Percentiles rank a stretch among this genome's conserved stretches.
phyloP scores from a whole-genome alignment of 1,140 invertebrate species.

The Drosophila subobscura region DNA sequence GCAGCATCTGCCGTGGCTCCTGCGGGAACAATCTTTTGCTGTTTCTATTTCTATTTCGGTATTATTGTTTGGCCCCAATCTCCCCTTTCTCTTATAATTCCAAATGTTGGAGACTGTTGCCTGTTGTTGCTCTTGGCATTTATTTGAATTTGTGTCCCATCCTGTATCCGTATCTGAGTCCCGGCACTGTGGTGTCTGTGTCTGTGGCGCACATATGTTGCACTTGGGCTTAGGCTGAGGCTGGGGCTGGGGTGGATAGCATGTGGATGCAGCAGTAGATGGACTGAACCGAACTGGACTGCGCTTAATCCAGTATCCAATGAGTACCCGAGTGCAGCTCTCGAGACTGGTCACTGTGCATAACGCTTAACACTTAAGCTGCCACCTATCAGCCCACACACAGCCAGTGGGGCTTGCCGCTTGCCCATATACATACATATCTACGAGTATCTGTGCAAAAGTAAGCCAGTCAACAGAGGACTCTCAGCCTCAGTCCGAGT shows the following conservation, averaged over 20 bases:
- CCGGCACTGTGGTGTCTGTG: constrained; percentile 8
- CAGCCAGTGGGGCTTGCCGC: not conserved
- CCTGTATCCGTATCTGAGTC: constrained; percentile 38
- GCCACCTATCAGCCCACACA: constrained; percentile 38
- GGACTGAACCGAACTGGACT: not conserved
- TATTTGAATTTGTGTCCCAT: constrained; percentile 79
- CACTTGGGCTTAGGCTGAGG: constrained; percentile 7
- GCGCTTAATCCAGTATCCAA: constrained; percentile 29
- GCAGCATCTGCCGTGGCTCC: constrained; percentile 51
- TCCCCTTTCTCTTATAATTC: constrained; percentile 76
- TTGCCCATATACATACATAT: constrained; percentile 13
- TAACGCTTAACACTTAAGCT: constrained; percentile 83
- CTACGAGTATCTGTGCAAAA: constrained; percentile 17
- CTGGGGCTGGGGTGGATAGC: not conserved
- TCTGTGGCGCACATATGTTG: constrained; percentile 54
- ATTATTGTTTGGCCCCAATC: constrained; percentile 63
- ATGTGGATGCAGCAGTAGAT: no score
- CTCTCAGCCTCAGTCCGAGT: constrained; percentile 1
- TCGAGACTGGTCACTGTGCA: constrained; percentile 53
- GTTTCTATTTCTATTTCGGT: constrained; percentile 27
- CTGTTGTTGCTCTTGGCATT: constrained; percentile 77
- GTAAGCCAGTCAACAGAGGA: constrained; percentile 51
- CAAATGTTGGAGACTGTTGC: constrained; percentile 60
- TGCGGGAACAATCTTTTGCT: constrained; percentile 11
- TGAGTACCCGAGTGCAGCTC: constrained; percentile 46